Evolutionary conservation across 53 echinoderm and acorn worm genomes (phyloP), one percentile per base, ranked within the genome.

Genomic region (Apostichopus leukothele): DNA sequence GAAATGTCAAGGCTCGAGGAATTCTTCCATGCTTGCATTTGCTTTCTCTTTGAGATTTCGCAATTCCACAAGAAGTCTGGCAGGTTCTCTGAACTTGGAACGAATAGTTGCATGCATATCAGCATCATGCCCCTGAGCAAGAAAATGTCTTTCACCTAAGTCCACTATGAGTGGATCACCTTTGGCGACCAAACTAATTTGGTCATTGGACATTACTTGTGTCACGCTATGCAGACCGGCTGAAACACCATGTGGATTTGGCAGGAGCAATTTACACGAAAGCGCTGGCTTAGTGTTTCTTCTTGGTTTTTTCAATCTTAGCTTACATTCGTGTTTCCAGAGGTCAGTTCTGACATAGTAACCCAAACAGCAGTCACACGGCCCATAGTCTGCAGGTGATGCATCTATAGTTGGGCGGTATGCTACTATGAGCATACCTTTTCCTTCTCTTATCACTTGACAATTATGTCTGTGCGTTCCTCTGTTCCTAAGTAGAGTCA

Each of bases 1-100:
- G 61, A 92, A 90, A 81, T 79, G 14, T 9, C 19, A 76, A 7
- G 93, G 89, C 51, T 89, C 60, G n/a, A 90, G 84, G 79, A 89
- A 78, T 5, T 86, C 67, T 13, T 84, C 81, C 79, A 92, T 53
- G 76, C 75, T 51, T 19, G 92, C 92, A 67, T 85, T 53, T 61
- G 89, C 84, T 63, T 91, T 75, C 75, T 81, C 75, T n/a, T 86
- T 88, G 1, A 66, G 51, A 68, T 13, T 23, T 11, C 88, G 50
- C n/a, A 92, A 76, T 59, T 92, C 86, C 39, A 79, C 26, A 18
- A 92, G 80, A 12, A 87, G 61, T 13, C 92, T 89, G 10, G 89
- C 89, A 16, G 89, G n/a, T 39, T 92, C 89, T 73, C 89, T 52
- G 73, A 89, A 73, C 52, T 89, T 92, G 57, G 76, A 79, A 14